Base-by-base conservation (phyloP, 2,113 vertebrate genomes). In the Dipodomys ordii region DNA sequence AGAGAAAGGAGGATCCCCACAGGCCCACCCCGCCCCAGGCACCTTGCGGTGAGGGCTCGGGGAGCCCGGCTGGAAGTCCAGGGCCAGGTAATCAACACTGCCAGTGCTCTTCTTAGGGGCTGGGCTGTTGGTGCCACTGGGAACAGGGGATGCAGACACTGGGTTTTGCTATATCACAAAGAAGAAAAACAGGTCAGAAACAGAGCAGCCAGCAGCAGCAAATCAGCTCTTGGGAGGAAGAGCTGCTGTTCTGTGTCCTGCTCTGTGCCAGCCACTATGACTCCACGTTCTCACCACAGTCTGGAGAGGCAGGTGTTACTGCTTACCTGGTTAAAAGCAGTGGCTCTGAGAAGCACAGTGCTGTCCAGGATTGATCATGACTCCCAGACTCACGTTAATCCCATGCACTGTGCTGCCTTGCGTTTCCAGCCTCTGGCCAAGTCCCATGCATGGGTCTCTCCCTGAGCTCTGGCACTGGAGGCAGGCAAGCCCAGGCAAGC, bases 31-130 rank as follows among this genome's bases (percentile, higher is more conserved):
- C 1, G 16, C n/a, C 28, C 30, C 65, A 53, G 27, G 73, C 28
- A 99, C 99, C 98, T 99, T 99, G 98, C 99, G 98, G 94, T 99
- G 99, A 91, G 99, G 99, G 95, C 99, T 99, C 74, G 99, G 99
- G 0, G 99, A 99, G 78, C 98, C 98, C 0, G 99, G 99, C 96
- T 99, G 99, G 97, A 99, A 99, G 95, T 99, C 99, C 98, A 99
- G 98, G 27, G 99, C 99, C 92, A 99, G 97, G 94, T 99, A 99
- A 95, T 99, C 99, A 60, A 99, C 99, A 1, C 98, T 99, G 25
- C 99, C 99, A 0, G 96, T 98, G 97, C 99, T 99, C 97, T 99
- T 99, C 98, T 99, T 99, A 20, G 99, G 98, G 0, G 99, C 99
- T n/a, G 99, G 99, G 84, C 99, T 99, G 98, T 98, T 99, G 97